These are phyloP conservation scores for Drosophila parthenogenetica DNA, from an alignment of 2,888 invertebrate species.

Conservation along the genomic window DNA sequence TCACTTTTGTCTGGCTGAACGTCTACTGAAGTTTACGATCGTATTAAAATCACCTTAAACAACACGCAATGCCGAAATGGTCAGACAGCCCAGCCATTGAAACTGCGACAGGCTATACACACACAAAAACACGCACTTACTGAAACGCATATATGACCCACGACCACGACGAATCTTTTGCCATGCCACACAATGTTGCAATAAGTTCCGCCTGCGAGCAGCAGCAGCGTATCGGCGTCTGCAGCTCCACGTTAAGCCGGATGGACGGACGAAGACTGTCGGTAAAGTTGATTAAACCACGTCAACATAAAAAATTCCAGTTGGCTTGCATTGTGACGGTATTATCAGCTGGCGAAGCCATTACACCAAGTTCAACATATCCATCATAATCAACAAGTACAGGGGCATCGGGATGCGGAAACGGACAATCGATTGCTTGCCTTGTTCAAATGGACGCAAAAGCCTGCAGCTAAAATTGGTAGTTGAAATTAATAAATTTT, in stretches of 20 bases:
- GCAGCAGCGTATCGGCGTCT: constrained; percentile 34
- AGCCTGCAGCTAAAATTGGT: constrained; percentile 64
- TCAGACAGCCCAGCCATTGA: constrained; percentile 47
- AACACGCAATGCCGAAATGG: constrained; percentile 77
- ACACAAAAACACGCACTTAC: constrained; percentile 18
- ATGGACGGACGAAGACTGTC: constrained; percentile 38
- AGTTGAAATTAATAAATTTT: constrained; percentile 79
- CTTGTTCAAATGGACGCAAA: constrained; percentile 45
- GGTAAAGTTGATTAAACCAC: constrained; percentile 76
- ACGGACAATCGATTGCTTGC: neutral
- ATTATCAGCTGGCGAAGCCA: constrained; percentile 63
- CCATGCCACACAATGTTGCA: constrained; percentile 73
- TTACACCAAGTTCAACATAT: constrained; percentile 51
- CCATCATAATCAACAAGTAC: constrained; percentile 75
- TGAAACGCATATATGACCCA: constrained; percentile 48
- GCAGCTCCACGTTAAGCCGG: constrained; percentile 24
- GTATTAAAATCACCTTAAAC: constrained; percentile 81
- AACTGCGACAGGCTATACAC: constrained; percentile 11
- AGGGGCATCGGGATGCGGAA: constrained; percentile 20
- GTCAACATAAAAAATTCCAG: constrained; percentile 79
- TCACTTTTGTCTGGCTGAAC: constrained; percentile 71
- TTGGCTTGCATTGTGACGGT: constrained; percentile 74
- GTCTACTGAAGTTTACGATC: constrained; percentile 77
- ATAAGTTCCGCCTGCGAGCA: constrained; percentile 65
- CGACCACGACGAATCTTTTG: constrained; percentile 54